Percentiles rank a stretch among this genome's conserved stretches.
Evolutionary conservation across 1,140 invertebrate genomes (phyloP).

Genomic region (Diorhabda sublineata): DNA sequence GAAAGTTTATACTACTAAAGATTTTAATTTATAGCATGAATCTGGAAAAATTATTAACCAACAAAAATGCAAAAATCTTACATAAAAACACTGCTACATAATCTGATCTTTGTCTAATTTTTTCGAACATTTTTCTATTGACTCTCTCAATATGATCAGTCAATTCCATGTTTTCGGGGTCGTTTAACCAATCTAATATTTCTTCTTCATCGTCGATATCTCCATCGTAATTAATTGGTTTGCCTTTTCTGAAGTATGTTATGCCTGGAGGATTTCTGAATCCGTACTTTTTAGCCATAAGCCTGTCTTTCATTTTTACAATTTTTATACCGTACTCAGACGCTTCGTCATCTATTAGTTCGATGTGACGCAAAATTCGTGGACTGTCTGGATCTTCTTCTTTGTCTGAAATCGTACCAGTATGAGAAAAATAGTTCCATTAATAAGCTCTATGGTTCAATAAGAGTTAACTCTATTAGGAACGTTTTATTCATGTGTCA

Average conservation of each 20-base stretch:
- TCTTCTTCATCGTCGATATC: slow-evolving; percentile 92
- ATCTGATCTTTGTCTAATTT: slow-evolving; percentile 83
- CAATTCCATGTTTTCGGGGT: slow-evolving; percentile 91
- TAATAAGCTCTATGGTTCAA: neutral
- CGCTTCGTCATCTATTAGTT: slow-evolving; percentile 89
- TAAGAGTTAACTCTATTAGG: too few relatives aligned
- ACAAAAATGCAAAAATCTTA: slow-evolving; percentile 53
- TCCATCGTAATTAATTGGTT: slow-evolving; percentile 87
- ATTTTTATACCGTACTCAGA: slow-evolving; percentile 88
- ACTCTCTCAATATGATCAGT: slow-evolving; percentile 91
- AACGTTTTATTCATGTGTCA: too few relatives aligned
- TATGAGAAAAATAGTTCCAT: neutral
- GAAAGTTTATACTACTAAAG: neutral
- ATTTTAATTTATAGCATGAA: neutral
- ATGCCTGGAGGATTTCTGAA: slow-evolving; percentile 84
- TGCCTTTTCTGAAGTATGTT: slow-evolving; percentile 86
- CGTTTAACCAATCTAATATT: slow-evolving; percentile 88
- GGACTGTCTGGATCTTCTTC: slow-evolving; percentile 78
- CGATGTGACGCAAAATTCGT: slow-evolving; percentile 75
- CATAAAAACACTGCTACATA: slow-evolving; percentile 95
- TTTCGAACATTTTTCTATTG: slow-evolving; percentile 90
- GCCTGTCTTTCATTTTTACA: slow-evolving; percentile 80
- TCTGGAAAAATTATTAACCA: neutral
- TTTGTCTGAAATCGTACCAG: slow-evolving; percentile 59
- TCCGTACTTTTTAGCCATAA: slow-evolving; percentile 94